Evolutionary conservation across 2,113 vertebrate species (phyloP), one percentile per base, ranked within the genome.

Genomic region (Tetrax tetrax): DNA sequence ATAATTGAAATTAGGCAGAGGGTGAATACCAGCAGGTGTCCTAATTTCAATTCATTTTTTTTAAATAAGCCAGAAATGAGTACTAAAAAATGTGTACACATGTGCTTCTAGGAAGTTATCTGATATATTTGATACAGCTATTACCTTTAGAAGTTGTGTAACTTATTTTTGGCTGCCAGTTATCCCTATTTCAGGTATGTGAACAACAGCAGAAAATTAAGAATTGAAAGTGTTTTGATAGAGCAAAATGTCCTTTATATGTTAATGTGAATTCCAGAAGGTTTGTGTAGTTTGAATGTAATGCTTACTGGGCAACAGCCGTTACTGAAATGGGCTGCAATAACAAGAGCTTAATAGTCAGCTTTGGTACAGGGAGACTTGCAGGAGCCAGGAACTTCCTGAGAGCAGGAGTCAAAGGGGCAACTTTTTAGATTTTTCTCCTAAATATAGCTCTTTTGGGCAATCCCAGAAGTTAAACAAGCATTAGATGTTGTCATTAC

Each of bases 391-490:
- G 87, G 66, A 91, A 61, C 92, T 97, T 96, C 89, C 91, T 95
- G 29, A 85, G 45, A 91, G 57, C 57, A 64, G 63, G 88, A 94
- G 89, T 91, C 83, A 93, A 94, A 96, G 45, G 60, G 77, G 35
- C 75, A 95, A 83, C 37, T 79, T 91, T 89, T 83, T 60, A 93
- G 77, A 77, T 64, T 82, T 87, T 92, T 82, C 59, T 70, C 87
- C 83, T 92, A 95, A 97, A 95, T 92, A 89, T 89, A 96, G 43
- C 29, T 69, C 56, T 96, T 95, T 80, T 1, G 63, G 80, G 80
- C 75, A 86, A 95, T 69, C 61, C 43, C 83, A 87, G 83, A 96
- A 96, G 93, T 93, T 94, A 95, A 97, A 95, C n/a, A 97, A 97
- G 89, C 83, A 85, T 23, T 93, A 70, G 57, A 59, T 95, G 71